Conservation (phyloP, 2,797 vertebrate genomes). For the Myripristis murdjan region DNA sequence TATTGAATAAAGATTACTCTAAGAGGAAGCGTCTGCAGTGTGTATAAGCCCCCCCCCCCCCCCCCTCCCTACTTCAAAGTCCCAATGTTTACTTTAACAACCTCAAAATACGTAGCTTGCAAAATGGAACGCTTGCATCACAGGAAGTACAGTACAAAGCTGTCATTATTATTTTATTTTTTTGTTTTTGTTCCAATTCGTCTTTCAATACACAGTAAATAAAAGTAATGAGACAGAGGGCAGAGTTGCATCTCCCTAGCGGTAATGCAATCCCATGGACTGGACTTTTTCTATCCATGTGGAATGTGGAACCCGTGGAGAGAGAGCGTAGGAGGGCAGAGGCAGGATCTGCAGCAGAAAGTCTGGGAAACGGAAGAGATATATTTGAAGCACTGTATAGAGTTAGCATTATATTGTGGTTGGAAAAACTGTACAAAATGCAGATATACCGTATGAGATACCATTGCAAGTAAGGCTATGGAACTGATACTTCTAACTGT, state of each 20-base stretch:
- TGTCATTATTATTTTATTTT: constrained; percentile 35
- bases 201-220: constrained; percentile 66
- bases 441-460: constrained; percentile 30
- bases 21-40: constrained; percentile 64
- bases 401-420: constrained; percentile 29
- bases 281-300: constrained; percentile 56
- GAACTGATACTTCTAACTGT: constrained; percentile 1
- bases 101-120: constrained; percentile 53
- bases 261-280: constrained; percentile 63
- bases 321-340: constrained; percentile 61
- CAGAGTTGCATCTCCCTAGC: constrained; percentile 53
- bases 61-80: constrained; percentile 65
- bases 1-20: constrained; percentile 67
- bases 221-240: constrained; percentile 63
- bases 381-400: constrained; percentile 56
- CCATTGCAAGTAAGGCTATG: constrained; percentile 27
- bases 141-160: constrained; percentile 73
- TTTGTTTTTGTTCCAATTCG: constrained; percentile 41
- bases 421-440: constrained; percentile 26
- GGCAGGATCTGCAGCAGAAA: constrained; percentile 54
- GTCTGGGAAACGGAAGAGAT: constrained; percentile 61
- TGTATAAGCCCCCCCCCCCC: constrained; percentile 56
- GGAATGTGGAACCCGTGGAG: constrained; percentile 74
- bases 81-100: constrained; percentile 69
- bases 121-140: constrained; percentile 65